Percentiles rank a stretch among this genome's conserved stretches.
Evolutionary conservation across 1,140 invertebrate species (phyloP).

Genomic region (Trachymyrmex septentrionalis): DNA sequence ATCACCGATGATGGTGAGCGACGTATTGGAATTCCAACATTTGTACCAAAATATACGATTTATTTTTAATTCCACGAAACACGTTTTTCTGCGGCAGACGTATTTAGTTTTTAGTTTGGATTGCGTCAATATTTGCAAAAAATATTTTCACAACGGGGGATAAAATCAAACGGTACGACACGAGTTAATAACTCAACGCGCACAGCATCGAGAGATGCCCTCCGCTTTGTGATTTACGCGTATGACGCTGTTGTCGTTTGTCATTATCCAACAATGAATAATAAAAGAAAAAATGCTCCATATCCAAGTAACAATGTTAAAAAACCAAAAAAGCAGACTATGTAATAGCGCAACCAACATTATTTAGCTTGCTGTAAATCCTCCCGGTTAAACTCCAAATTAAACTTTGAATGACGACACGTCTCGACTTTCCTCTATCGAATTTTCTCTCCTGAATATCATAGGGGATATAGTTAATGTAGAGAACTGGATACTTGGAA

Average conservation of each 20-base stretch:
- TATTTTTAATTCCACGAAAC: slow-evolving; percentile 44
- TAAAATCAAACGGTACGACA: slow-evolving; percentile 37
- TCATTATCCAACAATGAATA: slow-evolving; percentile 9
- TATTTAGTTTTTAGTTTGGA: slow-evolving; percentile 30
- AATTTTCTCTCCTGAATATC: slow-evolving; percentile 47
- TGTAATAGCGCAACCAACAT: background rate
- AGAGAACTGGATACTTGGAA: slow-evolving; percentile 32
- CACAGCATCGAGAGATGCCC: background rate
- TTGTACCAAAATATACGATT: slow-evolving; percentile 49
- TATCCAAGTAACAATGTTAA: background rate
- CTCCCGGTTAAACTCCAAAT: slow-evolving; percentile 28
- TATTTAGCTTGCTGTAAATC: slow-evolving; percentile 3
- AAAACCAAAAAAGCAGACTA: background rate
- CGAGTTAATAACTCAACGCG: slow-evolving; percentile 42
- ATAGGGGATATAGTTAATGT: slow-evolving; percentile 36
- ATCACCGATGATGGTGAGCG: slow-evolving; percentile 21
- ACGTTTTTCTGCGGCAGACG: background rate
- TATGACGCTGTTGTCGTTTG: background rate
- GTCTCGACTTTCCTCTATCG: slow-evolving; percentile 12
- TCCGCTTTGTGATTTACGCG: slow-evolving; percentile 2
- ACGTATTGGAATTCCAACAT: slow-evolving; percentile 29
- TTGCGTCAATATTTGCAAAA: slow-evolving; percentile 47
- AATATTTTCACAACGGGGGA: slow-evolving; percentile 38
- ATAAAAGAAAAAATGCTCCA: slow-evolving; percentile 35
- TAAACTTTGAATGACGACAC: slow-evolving; percentile 23